A percentile compares a stretch with the other conserved stretches of the same genome.
phyloP scores from a whole-genome alignment of 2,797 vertebrate species.

The Mallotus villosus region DNA sequence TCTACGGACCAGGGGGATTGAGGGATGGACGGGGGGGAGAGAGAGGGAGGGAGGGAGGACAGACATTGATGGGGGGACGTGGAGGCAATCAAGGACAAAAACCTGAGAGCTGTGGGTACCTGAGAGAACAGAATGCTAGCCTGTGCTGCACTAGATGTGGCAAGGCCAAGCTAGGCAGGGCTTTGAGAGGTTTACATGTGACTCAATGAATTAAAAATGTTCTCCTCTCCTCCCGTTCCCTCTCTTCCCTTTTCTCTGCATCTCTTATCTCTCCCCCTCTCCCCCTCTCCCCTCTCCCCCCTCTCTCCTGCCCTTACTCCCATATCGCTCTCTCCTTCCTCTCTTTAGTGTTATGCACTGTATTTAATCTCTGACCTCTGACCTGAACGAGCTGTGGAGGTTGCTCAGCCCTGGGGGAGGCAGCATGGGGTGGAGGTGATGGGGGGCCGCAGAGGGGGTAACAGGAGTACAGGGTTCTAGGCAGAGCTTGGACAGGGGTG shows the following conservation, averaged over 20 bases:
- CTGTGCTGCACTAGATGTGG: background rate
- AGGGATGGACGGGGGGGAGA: conserved; percentile 26
- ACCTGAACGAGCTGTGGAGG: conserved; percentile 11
- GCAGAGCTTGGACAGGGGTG: too few species aligned
- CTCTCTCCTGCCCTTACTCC: background rate
- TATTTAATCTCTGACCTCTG: conserved; percentile 42
- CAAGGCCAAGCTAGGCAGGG: too few species aligned
- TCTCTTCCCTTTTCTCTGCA: background rate
- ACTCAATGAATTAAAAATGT: background rate
- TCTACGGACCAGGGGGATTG: conserved; percentile 62
- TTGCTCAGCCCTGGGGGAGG: conserved; percentile 12
- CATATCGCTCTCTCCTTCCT: background rate
- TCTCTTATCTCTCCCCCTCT: background rate
- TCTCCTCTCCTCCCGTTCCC: background rate
- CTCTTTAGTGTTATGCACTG: conserved; percentile 17
- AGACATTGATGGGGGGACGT: conserved; percentile 58
- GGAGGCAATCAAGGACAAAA: conserved; percentile 54
- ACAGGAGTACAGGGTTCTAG: too few species aligned
- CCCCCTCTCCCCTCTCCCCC: conserved; percentile 9
- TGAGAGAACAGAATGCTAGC: background rate
- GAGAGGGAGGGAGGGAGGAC: conserved; percentile 51
- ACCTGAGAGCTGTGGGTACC: background rate
- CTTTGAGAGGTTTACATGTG: too few species aligned
- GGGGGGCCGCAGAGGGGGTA: conserved; percentile 25
- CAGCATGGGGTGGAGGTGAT: background rate